Evolutionary conservation across 2,888 invertebrate species (phyloP).

Genomic region (Julus scanicus): DNA sequence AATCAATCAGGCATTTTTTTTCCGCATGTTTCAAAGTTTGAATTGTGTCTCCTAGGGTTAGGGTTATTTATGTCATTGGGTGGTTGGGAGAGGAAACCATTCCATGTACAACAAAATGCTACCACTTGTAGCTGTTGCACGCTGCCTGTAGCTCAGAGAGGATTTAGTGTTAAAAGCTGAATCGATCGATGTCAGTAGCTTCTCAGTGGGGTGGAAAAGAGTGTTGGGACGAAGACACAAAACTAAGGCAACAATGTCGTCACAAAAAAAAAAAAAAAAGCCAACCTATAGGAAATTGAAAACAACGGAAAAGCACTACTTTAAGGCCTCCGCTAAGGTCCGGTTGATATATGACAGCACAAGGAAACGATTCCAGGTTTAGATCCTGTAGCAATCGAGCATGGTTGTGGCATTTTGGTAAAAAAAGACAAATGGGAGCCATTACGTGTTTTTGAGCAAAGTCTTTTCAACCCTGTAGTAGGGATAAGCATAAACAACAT

Average conservation of each 20-base stretch:
- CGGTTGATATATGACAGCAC: not conserved
- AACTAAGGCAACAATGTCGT: conserved; percentile 39
- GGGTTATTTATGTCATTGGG: not conserved
- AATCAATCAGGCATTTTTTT: too few relatives aligned
- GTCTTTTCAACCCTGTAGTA: not conserved
- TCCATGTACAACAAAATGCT: not conserved
- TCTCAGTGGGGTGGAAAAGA: conserved; percentile 10
- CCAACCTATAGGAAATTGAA: conserved; percentile 2
- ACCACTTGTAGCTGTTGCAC: conserved; percentile 32
- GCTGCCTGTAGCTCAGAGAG: conserved; percentile 23
- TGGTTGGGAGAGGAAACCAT: not conserved
- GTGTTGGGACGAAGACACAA: conserved; percentile 25
- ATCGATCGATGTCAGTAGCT: conserved; percentile 30
- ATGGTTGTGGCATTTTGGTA: not conserved
- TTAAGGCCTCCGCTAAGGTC: not conserved
- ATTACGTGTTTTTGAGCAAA: conserved; percentile 3
- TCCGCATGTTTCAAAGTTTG: too few relatives aligned
- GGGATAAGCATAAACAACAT: not conserved
- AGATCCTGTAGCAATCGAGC: not conserved
- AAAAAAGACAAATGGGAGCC: conserved; percentile 11
- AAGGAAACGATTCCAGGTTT: not conserved
- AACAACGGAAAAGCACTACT: not conserved
- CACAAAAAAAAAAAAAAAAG: not conserved
- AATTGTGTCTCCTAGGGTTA: not conserved
- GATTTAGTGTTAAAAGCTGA: conserved; percentile 35